A percentile compares a stretch with the other conserved stretches of the same genome.
Evolutionary conservation across 2,797 vertebrate genomes (phyloP).

Genomic region (Halcyon badia): DNA sequence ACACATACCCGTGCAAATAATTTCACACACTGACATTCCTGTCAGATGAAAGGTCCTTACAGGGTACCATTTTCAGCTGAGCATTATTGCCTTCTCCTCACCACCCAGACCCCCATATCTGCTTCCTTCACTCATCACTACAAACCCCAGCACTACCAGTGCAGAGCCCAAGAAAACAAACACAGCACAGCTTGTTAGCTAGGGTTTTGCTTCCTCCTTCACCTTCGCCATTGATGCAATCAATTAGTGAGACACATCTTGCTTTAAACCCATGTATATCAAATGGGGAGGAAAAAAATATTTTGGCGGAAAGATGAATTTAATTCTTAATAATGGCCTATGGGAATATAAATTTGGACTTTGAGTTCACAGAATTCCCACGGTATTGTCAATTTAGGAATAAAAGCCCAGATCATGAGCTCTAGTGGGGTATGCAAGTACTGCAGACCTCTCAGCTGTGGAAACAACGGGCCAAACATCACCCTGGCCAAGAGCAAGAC

Average conservation of each 20-base stretch:
- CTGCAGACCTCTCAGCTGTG: background rate
- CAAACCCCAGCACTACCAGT: background rate
- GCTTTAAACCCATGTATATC: background rate
- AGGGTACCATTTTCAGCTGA: background rate
- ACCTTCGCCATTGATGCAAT: background rate
- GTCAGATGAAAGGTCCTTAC: background rate
- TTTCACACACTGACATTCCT: background rate
- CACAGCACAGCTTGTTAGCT: background rate
- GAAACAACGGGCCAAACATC: background rate
- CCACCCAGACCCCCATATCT: background rate
- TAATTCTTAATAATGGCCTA: background rate
- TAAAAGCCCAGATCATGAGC: background rate
- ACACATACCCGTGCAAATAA: background rate
- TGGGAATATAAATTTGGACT: background rate
- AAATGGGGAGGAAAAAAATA: background rate
- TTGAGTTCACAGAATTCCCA: background rate
- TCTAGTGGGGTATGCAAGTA: accelerated
- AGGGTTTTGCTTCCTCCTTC: background rate
- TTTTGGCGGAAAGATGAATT: background rate
- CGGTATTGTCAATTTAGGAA: background rate
- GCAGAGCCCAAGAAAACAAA: background rate
- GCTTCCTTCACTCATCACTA: background rate
- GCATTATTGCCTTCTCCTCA: background rate
- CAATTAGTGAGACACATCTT: background rate
- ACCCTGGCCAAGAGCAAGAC: background rate